Conservation (phyloP, 2,113 vertebrate species). For the Leucoraja erinaceus region DNA sequence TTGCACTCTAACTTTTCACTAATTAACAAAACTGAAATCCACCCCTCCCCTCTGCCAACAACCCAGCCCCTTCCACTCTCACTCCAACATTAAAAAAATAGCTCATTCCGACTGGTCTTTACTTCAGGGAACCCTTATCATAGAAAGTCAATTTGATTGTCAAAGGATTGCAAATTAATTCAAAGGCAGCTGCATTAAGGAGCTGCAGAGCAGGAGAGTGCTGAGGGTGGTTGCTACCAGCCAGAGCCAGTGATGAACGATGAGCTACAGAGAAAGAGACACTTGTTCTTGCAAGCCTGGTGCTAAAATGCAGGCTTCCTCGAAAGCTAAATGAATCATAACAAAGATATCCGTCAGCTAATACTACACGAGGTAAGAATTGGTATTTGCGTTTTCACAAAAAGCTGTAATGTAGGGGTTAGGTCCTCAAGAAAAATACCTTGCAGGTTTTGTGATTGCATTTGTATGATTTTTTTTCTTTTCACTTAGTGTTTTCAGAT, state of each 20-base stretch:
- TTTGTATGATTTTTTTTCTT: not conserved
- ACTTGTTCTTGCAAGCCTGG: not conserved
- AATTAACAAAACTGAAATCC: not conserved
- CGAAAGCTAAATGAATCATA: not conserved
- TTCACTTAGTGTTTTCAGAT: not conserved
- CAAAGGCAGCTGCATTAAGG: not conserved
- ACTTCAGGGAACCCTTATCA: not conserved
- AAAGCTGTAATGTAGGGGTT: too few species aligned
- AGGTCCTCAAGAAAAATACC: too few species aligned
- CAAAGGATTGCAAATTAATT: too few species aligned
- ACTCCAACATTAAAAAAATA: not conserved
- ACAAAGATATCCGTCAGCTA: not conserved
- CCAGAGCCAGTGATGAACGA: not conserved
- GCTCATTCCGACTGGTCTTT: not conserved
- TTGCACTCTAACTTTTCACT: constrained; percentile 5
- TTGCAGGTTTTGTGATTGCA: not conserved
- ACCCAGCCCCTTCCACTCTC: not conserved
- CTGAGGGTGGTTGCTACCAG: not conserved
- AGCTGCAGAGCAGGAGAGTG: not conserved
- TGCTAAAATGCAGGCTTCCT: not conserved
- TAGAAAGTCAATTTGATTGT: not conserved
- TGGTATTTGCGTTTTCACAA: not conserved
- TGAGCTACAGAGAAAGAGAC: not conserved
- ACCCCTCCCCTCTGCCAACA: not conserved
- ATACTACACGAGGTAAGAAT: not conserved